Base-by-base conservation (phyloP, 2,888 invertebrate species). In the Caenorhabditis afra region DNA sequence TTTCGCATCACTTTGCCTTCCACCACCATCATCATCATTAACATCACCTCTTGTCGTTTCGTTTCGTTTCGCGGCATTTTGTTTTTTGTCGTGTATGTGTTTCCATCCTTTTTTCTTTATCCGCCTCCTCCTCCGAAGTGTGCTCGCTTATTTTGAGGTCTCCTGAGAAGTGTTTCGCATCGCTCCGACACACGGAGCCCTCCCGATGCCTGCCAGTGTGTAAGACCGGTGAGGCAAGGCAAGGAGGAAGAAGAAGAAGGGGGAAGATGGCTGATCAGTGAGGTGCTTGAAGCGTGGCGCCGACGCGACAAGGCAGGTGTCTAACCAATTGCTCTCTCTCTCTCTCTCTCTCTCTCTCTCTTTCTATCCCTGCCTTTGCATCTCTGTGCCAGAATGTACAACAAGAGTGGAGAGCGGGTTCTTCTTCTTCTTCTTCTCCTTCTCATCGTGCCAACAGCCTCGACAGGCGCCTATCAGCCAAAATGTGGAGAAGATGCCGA, bases 241-340 rank as follows among this genome's bases (percentile, higher is more conserved):
- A 49, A 29, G 29, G 7, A 29, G 29, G 29, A 29, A 29, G 29
- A 29, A 29, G 29, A 29, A 29, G 29, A 29, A 29, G 29, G 7
- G 29, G n/a, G n/a, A n/a, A n/a, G 7, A 66, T 67, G 67, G 70
- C 37, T 52, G 62, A 66, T 61, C 73, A 65, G 64, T 64, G 57
- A 57, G 64, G 22, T 64, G 73, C 73, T 64, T 73, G 64, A 73
- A 58, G 57, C 64, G 58, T 73, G 73, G 64, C 71, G 47, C 70
- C 70, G 55, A 50, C 61, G 44, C 47, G 64, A 66, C 35, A 64
- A 73, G 20, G 75, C 75, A 76, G 75, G 75, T 76, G 75, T 76
- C 67, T 76, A 67, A 76, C 75, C 75, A 76, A 76, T 76, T 67
- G 75, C 57, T 67, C 49, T 67, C 45, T 45, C 4, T 7, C n/a